Conservation (phyloP, 1,140 invertebrate species). For the Pachypeltis micranthus region DNA sequence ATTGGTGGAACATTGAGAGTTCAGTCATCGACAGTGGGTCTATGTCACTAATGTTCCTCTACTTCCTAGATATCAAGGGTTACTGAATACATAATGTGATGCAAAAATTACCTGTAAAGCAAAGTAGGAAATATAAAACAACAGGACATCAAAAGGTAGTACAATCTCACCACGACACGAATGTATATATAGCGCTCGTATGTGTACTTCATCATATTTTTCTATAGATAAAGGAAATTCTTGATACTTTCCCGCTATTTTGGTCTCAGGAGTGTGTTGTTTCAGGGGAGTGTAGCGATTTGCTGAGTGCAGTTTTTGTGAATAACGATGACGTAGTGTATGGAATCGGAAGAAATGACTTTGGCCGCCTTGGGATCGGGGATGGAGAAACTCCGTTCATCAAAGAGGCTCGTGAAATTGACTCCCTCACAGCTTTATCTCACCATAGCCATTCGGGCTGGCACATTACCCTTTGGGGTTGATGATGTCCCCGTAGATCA, state of each 20-base stretch:
- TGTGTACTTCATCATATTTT: neutral
- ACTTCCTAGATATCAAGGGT: neutral
- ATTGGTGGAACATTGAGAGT: too few relatives aligned
- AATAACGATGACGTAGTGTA: conserved; percentile 3
- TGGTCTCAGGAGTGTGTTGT: too few relatives aligned
- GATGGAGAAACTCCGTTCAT: neutral
- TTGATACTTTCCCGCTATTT: too few relatives aligned
- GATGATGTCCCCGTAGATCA: too few relatives aligned
- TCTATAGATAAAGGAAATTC: neutral
- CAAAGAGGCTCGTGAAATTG: neutral
- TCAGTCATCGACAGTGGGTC: too few relatives aligned
- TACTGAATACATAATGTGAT: neutral
- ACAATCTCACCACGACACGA: too few relatives aligned
- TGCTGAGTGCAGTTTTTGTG: conserved; percentile 5
- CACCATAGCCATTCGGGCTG: too few relatives aligned
- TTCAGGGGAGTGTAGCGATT: too few relatives aligned
- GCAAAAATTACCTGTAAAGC: neutral
- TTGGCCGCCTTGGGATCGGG: conserved; percentile 13
- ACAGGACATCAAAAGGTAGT: too few relatives aligned
- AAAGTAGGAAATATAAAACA: too few relatives aligned
- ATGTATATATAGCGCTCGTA: neutral
- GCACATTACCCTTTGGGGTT: too few relatives aligned
- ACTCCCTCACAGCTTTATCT: neutral
- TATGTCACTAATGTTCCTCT: too few relatives aligned
- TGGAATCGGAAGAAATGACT: conserved; percentile 10